Base-by-base conservation (phyloP, 1,140 invertebrate species). In the Linepithema humile region DNA sequence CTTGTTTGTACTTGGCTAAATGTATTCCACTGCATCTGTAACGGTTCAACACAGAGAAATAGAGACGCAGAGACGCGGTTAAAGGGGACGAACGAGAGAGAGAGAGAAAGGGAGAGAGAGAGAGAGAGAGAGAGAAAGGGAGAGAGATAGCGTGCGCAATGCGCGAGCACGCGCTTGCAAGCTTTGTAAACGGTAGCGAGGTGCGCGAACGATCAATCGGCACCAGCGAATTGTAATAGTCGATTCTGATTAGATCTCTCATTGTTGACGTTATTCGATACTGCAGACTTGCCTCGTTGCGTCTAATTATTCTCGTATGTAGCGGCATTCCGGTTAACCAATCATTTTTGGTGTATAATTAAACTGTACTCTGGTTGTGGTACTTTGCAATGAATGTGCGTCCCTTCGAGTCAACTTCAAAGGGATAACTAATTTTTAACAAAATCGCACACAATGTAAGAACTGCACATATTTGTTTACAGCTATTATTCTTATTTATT, bases 171-270 rank as follows among this genome's bases (percentile, higher is more conserved):
- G 85, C 85, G 88, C 88, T 87, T 85, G 88, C 88, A 70, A 85
- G 88, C 88, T 88, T 89, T 89, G 88, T 89, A 88, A 90, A 90
- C 86, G 88, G 88, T 89, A 90, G 83, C 88, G 57, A 69, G 43
- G 73, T 60, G 83, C 48, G 82, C 73, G 78, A 62, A 64, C 84
- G 84, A 90, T 87, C 88, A 89, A 90, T 90, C 83, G 89, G 78
- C 50, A 83, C 74, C 82, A 84, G 87, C 84, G 87, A 90, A 90
- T 88, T 87, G 89, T 86, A 88, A 85, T 83, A 86, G 80, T 62
- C 85, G 85, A 90, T 88, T 90, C 89, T 90, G 89, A 90, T 90
- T 88, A 88, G 89, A 90, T 90, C 88, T 86, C 75, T 80, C 83
- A 88, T 86, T 90, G 82, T 90, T 88, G 83, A 87, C 85, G 88